These are phyloP conservation scores for Cephalotes varians DNA, from an alignment of 2,888 invertebrate species.

Conservation along the genomic window DNA sequence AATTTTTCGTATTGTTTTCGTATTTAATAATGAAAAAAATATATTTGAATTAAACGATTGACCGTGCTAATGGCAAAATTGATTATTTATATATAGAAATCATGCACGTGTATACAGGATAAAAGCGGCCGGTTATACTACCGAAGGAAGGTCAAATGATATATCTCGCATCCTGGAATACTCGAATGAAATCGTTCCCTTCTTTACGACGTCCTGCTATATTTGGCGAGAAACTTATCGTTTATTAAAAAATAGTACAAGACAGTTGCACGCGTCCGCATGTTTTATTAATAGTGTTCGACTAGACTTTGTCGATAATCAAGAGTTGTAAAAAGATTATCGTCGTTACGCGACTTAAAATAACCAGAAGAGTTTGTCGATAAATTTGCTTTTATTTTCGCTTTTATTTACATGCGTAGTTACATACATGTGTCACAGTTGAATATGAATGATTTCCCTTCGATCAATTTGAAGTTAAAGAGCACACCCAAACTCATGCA, in stretches of 20 bases:
- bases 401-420: slow-evolving; percentile 35
- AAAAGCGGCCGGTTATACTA: slow-evolving; percentile 21
- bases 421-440: slow-evolving; percentile 1
- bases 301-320: slow-evolving; percentile 53
- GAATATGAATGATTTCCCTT: slow-evolving; percentile 3
- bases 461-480: background rate
- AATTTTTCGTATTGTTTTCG: background rate
- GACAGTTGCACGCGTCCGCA: slow-evolving; percentile 43
- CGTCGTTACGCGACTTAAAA: slow-evolving; percentile 44
- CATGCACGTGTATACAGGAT: background rate
- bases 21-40: slow-evolving; percentile 1
- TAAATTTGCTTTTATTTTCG: slow-evolving; percentile 36
- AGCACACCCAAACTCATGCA: too few species aligned
- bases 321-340: slow-evolving; percentile 45
- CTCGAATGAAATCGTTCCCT: slow-evolving; percentile 31
- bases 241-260: slow-evolving; percentile 51
- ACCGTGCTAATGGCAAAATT: slow-evolving; percentile 5
- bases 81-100: slow-evolving; percentile 28
- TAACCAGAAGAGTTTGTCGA: slow-evolving; percentile 28
- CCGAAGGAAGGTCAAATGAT: slow-evolving; percentile 25
- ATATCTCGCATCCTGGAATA: slow-evolving; percentile 43
- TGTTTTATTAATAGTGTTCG: slow-evolving; percentile 50
- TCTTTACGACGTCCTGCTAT: slow-evolving; percentile 34
- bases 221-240: slow-evolving; percentile 37
- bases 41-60: background rate